Evolutionary conservation across 2,888 invertebrate genomes (phyloP), one percentile per base, ranked within the genome.

Genomic region (Lycophotia porphyrea): DNA sequence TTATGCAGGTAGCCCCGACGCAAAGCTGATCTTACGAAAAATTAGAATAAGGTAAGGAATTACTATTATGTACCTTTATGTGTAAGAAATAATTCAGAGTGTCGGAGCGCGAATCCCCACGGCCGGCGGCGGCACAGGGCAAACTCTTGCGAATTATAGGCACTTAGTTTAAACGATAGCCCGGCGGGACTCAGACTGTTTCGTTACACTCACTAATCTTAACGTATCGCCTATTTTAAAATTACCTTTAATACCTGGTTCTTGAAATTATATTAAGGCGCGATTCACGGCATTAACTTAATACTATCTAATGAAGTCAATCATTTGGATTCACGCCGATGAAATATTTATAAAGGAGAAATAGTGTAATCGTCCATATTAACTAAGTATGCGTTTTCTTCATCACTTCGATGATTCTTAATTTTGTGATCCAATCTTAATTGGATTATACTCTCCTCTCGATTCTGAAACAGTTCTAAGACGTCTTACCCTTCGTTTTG

Each of bases 161-260:
- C 94, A 94, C 95, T 95, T 95, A 94, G 93, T 94, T 94, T 94
- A 95, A 95, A 93, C 93, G 94, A 95, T 95, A 90, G 93, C 93
- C 94, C 92, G 90, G 74, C 87, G 93, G 92, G 94, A 93, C 88
- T 89, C 87, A 74, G 88, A 80, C 89, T 92, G 91, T 94, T 93
- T 92, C 92, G 92, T 92, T 93, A 92, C 92, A 93, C 88, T 90
- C 90, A 88, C 90, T 92, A 90, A 90, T 91, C 89, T 86, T 78
- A 78, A 81, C 78, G 65, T 84, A 85, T 82, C 67, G 70, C 71
- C 69, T 74, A 78, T 84, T 88, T 81, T 76, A 61, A 78, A 84
- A 85, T 80, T 69, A 79, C 61, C 36, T 74, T 60, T 60, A 60
- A 73, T 77, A 85, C 61, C 58, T 75, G 18, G 36, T 27, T 44